Base-by-base conservation (phyloP, 30 jellyfish, hydroid and myxozoan species). In the Nemopilema nomurai region DNA sequence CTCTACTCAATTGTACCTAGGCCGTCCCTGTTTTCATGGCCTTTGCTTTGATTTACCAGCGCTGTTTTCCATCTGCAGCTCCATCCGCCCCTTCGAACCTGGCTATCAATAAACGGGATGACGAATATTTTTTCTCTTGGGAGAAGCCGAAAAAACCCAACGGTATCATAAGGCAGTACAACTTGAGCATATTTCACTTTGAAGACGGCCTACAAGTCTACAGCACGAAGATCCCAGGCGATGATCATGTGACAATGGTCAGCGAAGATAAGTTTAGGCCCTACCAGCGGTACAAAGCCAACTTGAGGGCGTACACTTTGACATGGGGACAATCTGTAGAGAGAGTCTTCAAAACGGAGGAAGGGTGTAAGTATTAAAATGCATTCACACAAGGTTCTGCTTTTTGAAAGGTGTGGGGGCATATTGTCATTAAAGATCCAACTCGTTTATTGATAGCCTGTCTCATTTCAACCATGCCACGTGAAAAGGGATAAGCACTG, bases 71-170 rank as follows among this genome's bases (percentile, higher is more conserved):
- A 19, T 65, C 41, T 69, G 49, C 68, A 82, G 91, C 91, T 51
- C 91, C 91, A 13, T 69, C 84, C 6, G 85, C 73, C 24, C 91
- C 91, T n/a, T 17, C n/a, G 51, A 69, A 82, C 32, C 62, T 82
- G 52, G 68, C 69, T 20, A 24, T 41, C 16, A 25, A 57, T 0
- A 69, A 16, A 23, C 29, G 6, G 0, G 70, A 82, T 28, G 85
- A 62, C 18, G 1, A 26, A n/a, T 57, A 49, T 4, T 0, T 65
- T 28, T 69, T 85, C 66, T 72, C 63, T 8, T 91, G 98, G 98
- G 68, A 80, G 20, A 62, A 33, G 50, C 98, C 98, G 0, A 82
- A 24, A 28, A 29, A 23, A 52, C 89, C 82, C 18, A 91, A 91
- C 70, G 98, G 98, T 24, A 67, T 41, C 6, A 67, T 91, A 6